Evolutionary conservation across 1,140 invertebrate genomes (phyloP), one percentile per base, ranked within the genome.

Genomic region (Drosophila pectinifera): DNA sequence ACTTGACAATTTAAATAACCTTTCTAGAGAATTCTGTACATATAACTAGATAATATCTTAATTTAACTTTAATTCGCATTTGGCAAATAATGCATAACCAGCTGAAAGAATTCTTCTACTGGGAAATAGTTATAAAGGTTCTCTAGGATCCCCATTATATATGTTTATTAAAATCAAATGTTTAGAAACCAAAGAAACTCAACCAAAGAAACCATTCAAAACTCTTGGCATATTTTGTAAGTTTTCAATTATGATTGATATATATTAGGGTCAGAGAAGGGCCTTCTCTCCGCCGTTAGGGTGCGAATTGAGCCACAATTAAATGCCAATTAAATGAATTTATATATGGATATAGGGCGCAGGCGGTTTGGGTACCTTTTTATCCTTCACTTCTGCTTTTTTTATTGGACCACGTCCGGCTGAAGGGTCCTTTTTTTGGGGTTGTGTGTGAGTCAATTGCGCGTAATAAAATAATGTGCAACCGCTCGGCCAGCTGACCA

Each of bases 401-500:
- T 55, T 64, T 73, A 64, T 63, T 38, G 58, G 39, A 31, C 49
- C 70, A 73, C 70, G 69, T 63, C 42, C 39, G 18, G 4, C 56
- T 11, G 18, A 64, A 45, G 57, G 56, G 16, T 64, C n/a, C 6
- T 11, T 43, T 36, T 24, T 7, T 4, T 24, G 24, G 54, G 36
- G 61, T 51, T 56, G 59, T 61, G 54, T 80, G 54, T 75, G 63
- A 72, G 59, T 88, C 83, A 88, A 88, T 88, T 82, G 83, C 67
- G 75, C 83, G 83, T 88, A 88, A 88, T 88, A 88, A 88, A 88
- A 80, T 88, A 86, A 79, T 79, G 83, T 78, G 75, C 84, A 88
- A 76, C 83, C 83, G 72, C 78, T 76, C 64, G 74, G 49, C 62
- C 63, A 77, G 58, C 75, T 64, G 75, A 73, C 72, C 74, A 48